Evolutionary conservation across 2,888 invertebrate species (phyloP).

Genomic region (Parelbella ahira): DNA sequence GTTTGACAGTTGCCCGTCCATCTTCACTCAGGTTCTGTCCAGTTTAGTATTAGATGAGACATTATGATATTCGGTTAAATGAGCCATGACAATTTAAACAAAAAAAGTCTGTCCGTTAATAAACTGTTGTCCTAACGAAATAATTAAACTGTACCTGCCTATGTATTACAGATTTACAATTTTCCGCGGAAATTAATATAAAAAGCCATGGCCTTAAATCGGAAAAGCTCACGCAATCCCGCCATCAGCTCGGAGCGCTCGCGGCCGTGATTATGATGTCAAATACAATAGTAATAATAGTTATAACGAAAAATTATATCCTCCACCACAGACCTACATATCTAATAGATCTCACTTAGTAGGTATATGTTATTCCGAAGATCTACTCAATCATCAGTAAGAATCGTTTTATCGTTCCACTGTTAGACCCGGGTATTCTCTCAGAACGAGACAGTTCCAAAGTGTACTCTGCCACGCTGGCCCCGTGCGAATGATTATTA

Average conservation of each 20-base stretch:
- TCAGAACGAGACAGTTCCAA: no score
- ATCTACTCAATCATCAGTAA: no score
- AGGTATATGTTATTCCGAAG: no score
- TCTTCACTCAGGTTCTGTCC: no score
- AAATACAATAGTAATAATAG: no score
- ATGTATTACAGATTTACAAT: slow-evolving; percentile 12
- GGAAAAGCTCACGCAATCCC: slow-evolving; percentile 10
- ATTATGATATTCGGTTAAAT: not conserved
- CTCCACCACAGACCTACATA: slow-evolving; percentile 4
- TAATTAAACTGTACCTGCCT: slow-evolving; percentile 5
- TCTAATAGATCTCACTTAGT: no score
- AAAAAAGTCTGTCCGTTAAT: slow-evolving; percentile 4
- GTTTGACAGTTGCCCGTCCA: no score
- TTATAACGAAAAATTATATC: slow-evolving; percentile 7
- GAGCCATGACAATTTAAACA: not conserved
- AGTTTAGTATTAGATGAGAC: no score
- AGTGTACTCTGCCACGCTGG: no score
- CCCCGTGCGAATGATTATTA: no score
- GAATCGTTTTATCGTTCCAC: no score
- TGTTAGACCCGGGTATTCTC: no score
- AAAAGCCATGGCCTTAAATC: not conserved
- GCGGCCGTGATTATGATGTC: slow-evolving; percentile 13
- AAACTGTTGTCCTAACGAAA: slow-evolving; percentile 11
- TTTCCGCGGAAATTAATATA: slow-evolving; percentile 15
- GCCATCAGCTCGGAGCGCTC: slow-evolving; percentile 8